Evolutionary conservation across 2,888 invertebrate species (phyloP).

Genomic region (Silvanus unidentatus): DNA sequence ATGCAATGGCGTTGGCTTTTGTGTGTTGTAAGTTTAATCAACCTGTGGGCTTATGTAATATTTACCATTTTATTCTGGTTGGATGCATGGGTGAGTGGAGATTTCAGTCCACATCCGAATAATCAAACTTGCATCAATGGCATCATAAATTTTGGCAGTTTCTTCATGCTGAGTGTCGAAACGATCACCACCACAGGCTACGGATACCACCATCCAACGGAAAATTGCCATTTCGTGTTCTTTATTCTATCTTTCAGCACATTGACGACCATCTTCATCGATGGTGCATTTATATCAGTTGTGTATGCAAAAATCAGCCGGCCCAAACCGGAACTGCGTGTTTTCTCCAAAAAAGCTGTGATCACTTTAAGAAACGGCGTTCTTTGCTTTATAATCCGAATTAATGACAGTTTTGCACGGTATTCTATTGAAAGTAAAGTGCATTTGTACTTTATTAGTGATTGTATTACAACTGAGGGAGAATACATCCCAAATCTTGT

Average conservation of each 20-base stretch:
- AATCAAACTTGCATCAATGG: slow-evolving; percentile 22
- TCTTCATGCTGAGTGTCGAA: slow-evolving; percentile 30
- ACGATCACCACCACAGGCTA: slow-evolving; percentile 31
- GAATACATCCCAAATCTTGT: slow-evolving; percentile 69
- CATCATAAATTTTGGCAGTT: slow-evolving; percentile 22
- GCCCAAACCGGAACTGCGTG: slow-evolving; percentile 42
- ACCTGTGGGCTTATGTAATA: slow-evolving; percentile 22
- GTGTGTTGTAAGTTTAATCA: slow-evolving; percentile 22
- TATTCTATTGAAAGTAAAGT: slow-evolving; percentile 53
- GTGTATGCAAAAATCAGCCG: slow-evolving; percentile 61
- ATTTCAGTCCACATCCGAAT: slow-evolving; percentile 14
- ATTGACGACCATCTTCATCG: slow-evolving; percentile 25
- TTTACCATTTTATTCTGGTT: slow-evolving; percentile 25
- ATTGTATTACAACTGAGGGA: slow-evolving; percentile 53
- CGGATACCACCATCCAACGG: slow-evolving; percentile 28
- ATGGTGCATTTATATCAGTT: slow-evolving; percentile 43
- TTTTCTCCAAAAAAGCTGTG: slow-evolving; percentile 68
- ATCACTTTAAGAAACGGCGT: slow-evolving; percentile 46
- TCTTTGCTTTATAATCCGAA: slow-evolving; percentile 68
- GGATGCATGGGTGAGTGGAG: slow-evolving; percentile 26
- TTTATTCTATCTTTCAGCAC: slow-evolving; percentile 24
- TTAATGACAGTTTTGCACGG: slow-evolving; percentile 65
- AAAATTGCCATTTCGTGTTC: slow-evolving; percentile 23
- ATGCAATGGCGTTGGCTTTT: slow-evolving; percentile 29
- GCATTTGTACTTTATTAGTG: slow-evolving; percentile 59